A percentile compares a stretch with the other conserved stretches of the same genome.
Conservation (phyloP, 1,140 invertebrate genomes). For the Pogonomyrmex californicus region DNA sequence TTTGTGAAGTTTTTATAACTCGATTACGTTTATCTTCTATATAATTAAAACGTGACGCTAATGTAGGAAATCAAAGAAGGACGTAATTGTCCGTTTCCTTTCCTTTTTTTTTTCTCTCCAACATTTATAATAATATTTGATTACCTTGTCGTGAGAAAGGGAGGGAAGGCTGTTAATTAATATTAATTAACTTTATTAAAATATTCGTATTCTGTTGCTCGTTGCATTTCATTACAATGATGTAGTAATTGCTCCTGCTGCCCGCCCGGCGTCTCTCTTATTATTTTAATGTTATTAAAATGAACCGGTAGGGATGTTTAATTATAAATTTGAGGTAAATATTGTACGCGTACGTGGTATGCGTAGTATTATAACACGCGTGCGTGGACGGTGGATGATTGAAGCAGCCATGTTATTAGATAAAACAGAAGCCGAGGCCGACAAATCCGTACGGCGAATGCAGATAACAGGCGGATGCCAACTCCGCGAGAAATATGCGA, state of each 20-base stretch:
- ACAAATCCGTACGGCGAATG: neutral
- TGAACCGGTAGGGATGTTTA: constrained; percentile 32
- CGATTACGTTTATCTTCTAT: neutral
- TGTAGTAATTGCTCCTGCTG: constrained; percentile 32
- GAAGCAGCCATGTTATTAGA: constrained; percentile 25
- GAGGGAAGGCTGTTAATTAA: constrained; percentile 8
- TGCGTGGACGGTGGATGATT: neutral
- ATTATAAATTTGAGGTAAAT: constrained; percentile 41
- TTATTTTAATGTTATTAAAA: constrained; percentile 50
- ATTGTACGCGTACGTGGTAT: neutral
- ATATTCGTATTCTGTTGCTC: constrained; percentile 12
- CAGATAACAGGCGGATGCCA: constrained; percentile 22
- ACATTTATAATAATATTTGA: neutral
- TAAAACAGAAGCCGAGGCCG: constrained; percentile 11
- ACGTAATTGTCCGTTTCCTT: neutral
- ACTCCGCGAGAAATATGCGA: neutral
- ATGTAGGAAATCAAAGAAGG: too few relatives aligned
- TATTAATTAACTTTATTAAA: constrained; percentile 46
- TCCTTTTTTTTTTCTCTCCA: neutral
- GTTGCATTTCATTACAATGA: constrained; percentile 38
- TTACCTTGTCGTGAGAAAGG: neutral
- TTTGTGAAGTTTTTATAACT: neutral
- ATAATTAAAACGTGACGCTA: neutral
- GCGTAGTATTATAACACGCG: neutral
- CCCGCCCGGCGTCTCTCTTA: neutral